Base-by-base conservation (phyloP, 2,113 vertebrate species). In the Tragulus kanchil region DNA sequence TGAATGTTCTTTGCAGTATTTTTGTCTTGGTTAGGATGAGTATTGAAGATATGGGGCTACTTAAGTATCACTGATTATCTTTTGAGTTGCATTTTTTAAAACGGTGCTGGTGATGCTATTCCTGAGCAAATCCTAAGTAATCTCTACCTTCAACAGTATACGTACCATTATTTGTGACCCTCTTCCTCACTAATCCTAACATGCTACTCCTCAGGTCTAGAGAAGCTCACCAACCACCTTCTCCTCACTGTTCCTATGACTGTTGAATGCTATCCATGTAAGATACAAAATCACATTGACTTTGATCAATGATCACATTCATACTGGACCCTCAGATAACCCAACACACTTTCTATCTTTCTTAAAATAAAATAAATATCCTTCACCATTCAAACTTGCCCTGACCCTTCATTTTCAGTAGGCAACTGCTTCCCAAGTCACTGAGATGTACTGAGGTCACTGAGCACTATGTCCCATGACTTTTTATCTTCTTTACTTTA, bases 61-160 rank as follows among this genome's bases (percentile, higher is more conserved):
- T 92, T 84, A 88, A 59, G 21, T 77, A 42, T 59, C 52, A 48
- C 11, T 52, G 31, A 88, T 84, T 56, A 75, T 48, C 52, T 92
- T 96, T 45, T 59, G 61, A 45, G 67, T 15, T 48, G 73, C 31
- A 75, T 69, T 93, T 93, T 93, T 94, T 28, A 65, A 83, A 91
- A 61, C 25, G 65, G 45, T 81, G 14, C 19, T 67, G 58, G 31
- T 45, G 52, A 90, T 82, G 45, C 25, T 84, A 52, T 95, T 85
- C 82, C 69, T 69, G 50, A 96, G 79, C 64, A 95, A 90, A 93
- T 11, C 6, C 3, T 67, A 69, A 77, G 58, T 6, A 86, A 26
- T 61, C 71, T 54, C 36, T 81, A 81, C 42, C 58, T 54, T 69
- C 89, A 85, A 7, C 14, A 28, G 75, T 16, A 4, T 4, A 48